phyloP scores from a whole-genome alignment of 2,113 vertebrate species.

The Numenius arquata region DNA sequence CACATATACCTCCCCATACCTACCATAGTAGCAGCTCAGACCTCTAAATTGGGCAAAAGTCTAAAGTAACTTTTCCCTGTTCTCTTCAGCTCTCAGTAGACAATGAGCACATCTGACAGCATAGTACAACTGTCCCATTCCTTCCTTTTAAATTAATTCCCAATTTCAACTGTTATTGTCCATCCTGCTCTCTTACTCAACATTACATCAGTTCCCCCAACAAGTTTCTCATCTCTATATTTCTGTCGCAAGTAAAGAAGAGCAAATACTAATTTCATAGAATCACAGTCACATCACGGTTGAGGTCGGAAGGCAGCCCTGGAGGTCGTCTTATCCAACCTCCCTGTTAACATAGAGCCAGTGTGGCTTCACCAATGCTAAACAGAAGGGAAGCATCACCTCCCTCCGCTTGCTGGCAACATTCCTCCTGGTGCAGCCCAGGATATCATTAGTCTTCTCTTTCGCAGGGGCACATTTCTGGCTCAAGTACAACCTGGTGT shows the following conservation, averaged over 20 bases:
- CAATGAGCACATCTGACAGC: background rate
- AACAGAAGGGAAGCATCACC: background rate
- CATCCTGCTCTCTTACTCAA: background rate
- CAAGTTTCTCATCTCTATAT: background rate
- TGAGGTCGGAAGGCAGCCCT: background rate
- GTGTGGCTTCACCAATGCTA: background rate
- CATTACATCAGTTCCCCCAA: background rate
- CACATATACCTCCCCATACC: background rate
- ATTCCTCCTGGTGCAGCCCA: background rate
- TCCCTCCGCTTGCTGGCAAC: background rate
- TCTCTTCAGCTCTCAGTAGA: background rate
- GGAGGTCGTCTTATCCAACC: background rate
- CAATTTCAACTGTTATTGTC: background rate
- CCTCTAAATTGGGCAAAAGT: background rate
- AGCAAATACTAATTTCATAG: background rate
- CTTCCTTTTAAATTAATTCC: background rate
- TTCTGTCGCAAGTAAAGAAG: background rate
- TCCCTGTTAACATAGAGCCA: background rate
- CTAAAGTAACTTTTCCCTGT: background rate
- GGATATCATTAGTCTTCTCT: background rate
- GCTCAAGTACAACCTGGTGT: background rate
- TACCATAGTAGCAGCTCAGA: background rate
- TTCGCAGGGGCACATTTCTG: background rate
- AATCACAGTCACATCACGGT: background rate
- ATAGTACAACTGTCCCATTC: background rate